These are phyloP conservation scores for Merluccius polli DNA, from an alignment of 2,797 vertebrate species.

Conservation along the genomic window DNA sequence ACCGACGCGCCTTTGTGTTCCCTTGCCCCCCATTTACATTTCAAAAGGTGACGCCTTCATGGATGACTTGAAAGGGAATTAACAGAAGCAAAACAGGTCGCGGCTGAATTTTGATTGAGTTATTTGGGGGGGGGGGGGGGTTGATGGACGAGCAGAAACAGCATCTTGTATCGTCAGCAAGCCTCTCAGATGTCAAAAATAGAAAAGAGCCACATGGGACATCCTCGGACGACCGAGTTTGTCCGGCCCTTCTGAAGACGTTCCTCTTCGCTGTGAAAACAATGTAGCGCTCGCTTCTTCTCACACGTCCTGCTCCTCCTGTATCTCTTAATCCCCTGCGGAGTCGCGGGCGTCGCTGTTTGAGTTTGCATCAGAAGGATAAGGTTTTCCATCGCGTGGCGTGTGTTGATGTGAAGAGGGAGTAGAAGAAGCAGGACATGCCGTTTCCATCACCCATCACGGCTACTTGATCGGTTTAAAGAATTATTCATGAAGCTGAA, in stretches of 20 bases:
- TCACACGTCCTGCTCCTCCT: neutral
- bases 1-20: slow-evolving; percentile 19
- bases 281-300: neutral
- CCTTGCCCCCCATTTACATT: slow-evolving; percentile 40
- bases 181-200: slow-evolving; percentile 31
- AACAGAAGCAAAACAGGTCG: slow-evolving; percentile 18
- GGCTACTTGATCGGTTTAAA: slow-evolving; percentile 26
- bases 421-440: no score
- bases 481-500: slow-evolving; percentile 49
- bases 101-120: no score
- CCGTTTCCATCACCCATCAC: slow-evolving; percentile 7
- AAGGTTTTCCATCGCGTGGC: slow-evolving; percentile 42
- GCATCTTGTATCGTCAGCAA: slow-evolving; percentile 16
- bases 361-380: slow-evolving; percentile 35
- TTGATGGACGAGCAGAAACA: neutral
- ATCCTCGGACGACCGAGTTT: slow-evolving; percentile 45
- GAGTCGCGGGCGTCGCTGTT: neutral
- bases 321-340: neutral
- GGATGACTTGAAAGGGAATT: slow-evolving; percentile 4
- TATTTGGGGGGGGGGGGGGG: neutral
- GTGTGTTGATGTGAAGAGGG: slow-evolving; percentile 34
- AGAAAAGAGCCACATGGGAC: slow-evolving; percentile 20
- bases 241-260: slow-evolving; percentile 57
- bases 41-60: slow-evolving; percentile 45
- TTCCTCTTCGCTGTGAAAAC: slow-evolving; percentile 36